These are phyloP conservation scores for Hydropsyche tenuis DNA, from an alignment of 1,140 invertebrate genomes.

Conservation along the genomic window DNA sequence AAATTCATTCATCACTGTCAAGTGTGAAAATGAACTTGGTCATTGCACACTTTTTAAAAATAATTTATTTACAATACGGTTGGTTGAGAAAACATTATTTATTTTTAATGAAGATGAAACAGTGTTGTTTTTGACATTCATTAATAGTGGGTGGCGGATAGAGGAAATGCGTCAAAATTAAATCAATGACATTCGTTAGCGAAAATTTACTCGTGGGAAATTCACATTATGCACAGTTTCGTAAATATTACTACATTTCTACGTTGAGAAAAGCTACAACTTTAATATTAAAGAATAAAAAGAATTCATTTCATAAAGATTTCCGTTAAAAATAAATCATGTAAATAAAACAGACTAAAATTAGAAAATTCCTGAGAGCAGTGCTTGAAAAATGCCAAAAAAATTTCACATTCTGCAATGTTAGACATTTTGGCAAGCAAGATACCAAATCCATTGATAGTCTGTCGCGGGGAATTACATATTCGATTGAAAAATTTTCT, in stretches of 20 bases:
- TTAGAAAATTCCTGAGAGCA: constrained; percentile 6
- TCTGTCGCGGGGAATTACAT: not conserved
- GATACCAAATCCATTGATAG: constrained; percentile 15
- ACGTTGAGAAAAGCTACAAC: no score
- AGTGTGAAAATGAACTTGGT: not conserved
- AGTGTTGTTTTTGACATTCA: constrained; percentile 16
- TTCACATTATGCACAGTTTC: no score
- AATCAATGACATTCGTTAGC: not conserved
- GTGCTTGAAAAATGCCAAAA: not conserved
- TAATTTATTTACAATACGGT: not conserved
- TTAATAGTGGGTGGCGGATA: not conserved
- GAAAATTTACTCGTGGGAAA: no score
- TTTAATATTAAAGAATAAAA: no score
- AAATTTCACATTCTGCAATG: constrained; percentile 1
- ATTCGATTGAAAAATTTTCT: not conserved
- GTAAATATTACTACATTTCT: no score
- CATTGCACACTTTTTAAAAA: not conserved
- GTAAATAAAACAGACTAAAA: constrained; percentile 13
- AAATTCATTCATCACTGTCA: not conserved
- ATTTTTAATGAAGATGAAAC: not conserved
- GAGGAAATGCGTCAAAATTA: constrained; percentile 9
- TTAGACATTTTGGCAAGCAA: constrained; percentile 14
- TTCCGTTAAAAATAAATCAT: not conserved
- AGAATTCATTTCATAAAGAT: no score
- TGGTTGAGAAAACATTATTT: not conserved